phyloP scores from a whole-genome alignment of 2,888 invertebrate species.

The Amphipoea oculea region DNA sequence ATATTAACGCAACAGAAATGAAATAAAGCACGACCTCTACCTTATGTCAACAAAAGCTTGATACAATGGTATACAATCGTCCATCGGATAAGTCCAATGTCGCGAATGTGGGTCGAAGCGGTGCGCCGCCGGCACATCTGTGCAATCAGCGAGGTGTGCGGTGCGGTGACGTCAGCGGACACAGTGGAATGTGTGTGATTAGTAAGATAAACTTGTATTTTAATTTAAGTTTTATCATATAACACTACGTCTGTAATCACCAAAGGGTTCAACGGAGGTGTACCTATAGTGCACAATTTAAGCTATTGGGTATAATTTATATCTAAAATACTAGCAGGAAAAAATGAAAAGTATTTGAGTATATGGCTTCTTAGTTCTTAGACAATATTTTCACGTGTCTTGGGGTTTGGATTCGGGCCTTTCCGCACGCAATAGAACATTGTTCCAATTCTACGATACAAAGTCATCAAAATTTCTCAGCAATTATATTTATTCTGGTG shows the following conservation, averaged over 20 bases:
- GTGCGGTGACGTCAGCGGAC: constrained; percentile 62
- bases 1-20: not conserved
- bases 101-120: constrained; percentile 65
- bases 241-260: not conserved
- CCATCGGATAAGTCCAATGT: constrained; percentile 63
- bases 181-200: constrained; percentile 45
- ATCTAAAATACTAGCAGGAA: not conserved
- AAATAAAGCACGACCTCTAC: constrained; percentile 30
- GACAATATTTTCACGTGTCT: not conserved
- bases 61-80: constrained; percentile 43
- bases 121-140: constrained; percentile 64
- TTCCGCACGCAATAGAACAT: not conserved
- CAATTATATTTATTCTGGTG: not conserved
- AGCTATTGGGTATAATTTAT: not conserved
- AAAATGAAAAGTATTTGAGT: not conserved
- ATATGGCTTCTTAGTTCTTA: too few relatives aligned
- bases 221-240: constrained; percentile 1
- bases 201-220: constrained; percentile 25
- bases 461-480: not conserved
- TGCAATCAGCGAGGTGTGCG: constrained; percentile 62
- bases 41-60: constrained; percentile 29
- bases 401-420: not conserved
- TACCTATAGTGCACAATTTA: not conserved
- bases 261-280: not conserved
- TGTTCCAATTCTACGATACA: not conserved